Evolutionary conservation across 2,888 invertebrate genomes (phyloP), one percentile per base, ranked within the genome.

Genomic region (Chalcosyrphus nemorum): DNA sequence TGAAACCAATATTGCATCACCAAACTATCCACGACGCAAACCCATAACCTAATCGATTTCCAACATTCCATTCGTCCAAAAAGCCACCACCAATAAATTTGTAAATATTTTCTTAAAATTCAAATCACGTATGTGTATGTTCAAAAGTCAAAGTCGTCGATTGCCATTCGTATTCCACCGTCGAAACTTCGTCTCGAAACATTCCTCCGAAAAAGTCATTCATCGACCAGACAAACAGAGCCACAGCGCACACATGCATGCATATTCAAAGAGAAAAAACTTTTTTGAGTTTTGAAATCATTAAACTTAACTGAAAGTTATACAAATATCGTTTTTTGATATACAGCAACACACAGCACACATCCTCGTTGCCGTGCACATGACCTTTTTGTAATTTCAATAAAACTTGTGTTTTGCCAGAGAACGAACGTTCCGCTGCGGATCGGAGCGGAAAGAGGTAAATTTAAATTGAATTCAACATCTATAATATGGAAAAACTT

Each of bases 111-210:
- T 35, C 74, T 65, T 50, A 15, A 11, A 56, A 76, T 76, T 76
- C 76, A 27, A 17, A 17, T 38, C 75, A 81, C 81, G 81, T 81
- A 70, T 27, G 19, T 35, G 32, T 66, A 35, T 66, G 80, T 59
- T 59, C 59, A 74, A 75, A 68, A 75, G 68, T 81, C 61, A 59
- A 29, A 59, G 50, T 61, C 21, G 50, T 61, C 21, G 76, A 59
- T 59, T 59, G 59, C 11, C 41, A 59, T 59, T 38, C 45, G 29
- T 45, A 63, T 63, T 45, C 45, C 0, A n/a, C 24, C 45, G 4
- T 19, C 24, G n/a, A 24, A 54, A 21, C 56, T 35, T 9, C n/a
- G 7, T 19, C 15, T 7, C n/a, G n/a, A n/a, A 21, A 7, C 24
- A 21, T 24, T 21, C 19, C 19, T 19, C 27, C 27, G 13, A 13